phyloP scores from a whole-genome alignment of 37 sponge, comb jelly and placozoan genomes.

The Petrosia ficiformis region DNA sequence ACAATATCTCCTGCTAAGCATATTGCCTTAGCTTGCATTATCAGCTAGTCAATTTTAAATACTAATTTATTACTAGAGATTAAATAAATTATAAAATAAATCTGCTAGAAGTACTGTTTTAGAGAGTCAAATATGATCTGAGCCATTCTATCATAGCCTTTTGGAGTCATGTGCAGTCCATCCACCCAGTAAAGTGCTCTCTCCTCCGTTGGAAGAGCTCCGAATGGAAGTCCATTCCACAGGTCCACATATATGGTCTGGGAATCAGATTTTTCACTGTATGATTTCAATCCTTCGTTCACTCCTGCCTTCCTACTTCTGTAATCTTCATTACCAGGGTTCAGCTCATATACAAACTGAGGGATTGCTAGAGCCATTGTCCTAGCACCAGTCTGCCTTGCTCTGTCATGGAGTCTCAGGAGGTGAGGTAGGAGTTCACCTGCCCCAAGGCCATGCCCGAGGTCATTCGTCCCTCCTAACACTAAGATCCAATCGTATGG shows the following conservation, averaged over 20 bases:
- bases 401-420: conserved; percentile 22
- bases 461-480: conserved; percentile 37
- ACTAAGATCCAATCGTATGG: conserved; percentile 30
- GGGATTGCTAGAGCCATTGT: conserved; percentile 21
- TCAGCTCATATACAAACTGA: conserved; percentile 12
- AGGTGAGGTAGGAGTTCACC: conserved; percentile 12
- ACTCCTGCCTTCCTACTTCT: conserved; percentile 12
- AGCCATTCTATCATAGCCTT: conserved; percentile 35
- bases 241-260: conserved; percentile 27
- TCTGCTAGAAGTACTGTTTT: conserved; percentile 21
- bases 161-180: conserved; percentile 26
- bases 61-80: too few species aligned
- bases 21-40: too few species aligned
- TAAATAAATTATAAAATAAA: too few species aligned
- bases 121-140: conserved; percentile 17
- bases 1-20: too few species aligned
- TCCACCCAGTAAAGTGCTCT: conserved; percentile 20
- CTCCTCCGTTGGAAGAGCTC: background rate
- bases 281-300: conserved; percentile 9
- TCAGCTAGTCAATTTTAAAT: too few species aligned
- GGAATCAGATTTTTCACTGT: conserved; percentile 15
- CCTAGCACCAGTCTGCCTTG: conserved; percentile 10
- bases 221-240: conserved; percentile 26
- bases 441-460: conserved; percentile 11
- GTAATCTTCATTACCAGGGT: background rate